Percentiles rank a stretch among this genome's conserved stretches.
These are phyloP conservation scores for Meloidogyne exigua DNA, from an alignment of 1,140 invertebrate species.

Conservation along the genomic window DNA sequence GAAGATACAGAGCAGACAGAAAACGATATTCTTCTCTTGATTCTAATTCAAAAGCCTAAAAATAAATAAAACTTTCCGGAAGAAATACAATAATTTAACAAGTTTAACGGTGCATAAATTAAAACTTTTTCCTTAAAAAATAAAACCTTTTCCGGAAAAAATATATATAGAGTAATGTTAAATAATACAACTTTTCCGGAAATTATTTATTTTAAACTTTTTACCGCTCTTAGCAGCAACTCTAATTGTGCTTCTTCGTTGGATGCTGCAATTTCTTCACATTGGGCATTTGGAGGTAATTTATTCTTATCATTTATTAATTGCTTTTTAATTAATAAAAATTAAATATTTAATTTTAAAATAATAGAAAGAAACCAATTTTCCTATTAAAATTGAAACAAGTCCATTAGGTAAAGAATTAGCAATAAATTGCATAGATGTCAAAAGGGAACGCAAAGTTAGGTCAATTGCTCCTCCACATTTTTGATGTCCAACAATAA, in stretches of 20 bases:
- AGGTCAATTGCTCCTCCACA: background rate
- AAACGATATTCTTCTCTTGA: conserved; percentile 18
- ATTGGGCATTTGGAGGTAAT: background rate
- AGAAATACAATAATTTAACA: background rate
- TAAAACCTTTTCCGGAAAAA: background rate
- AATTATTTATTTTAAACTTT: background rate
- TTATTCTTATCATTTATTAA: background rate
- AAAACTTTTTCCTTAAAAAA: too few relatives aligned
- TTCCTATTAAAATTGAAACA: background rate
- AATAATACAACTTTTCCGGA: background rate
- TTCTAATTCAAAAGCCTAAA: conserved; percentile 21
- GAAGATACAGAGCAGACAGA: conserved; percentile 4
- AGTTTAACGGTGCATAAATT: background rate
- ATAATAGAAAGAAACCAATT: background rate
- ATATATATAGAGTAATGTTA: too few relatives aligned
- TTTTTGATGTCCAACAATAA: conserved; percentile 9
- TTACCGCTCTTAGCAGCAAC: conserved; percentile 15
- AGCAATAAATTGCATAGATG: conserved; percentile 11
- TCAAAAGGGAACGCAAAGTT: background rate
- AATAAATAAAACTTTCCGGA: background rate
- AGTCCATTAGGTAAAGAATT: conserved; percentile 20
- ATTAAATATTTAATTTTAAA: background rate
- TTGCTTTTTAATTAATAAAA: background rate
- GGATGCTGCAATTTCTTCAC: conserved; percentile 9
- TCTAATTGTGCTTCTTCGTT: conserved; percentile 23